A percentile compares a stretch with the other conserved stretches of the same genome.
These are phyloP conservation scores for Mamestra brassicae DNA, from an alignment of 2,888 invertebrate genomes.

Conservation along the genomic window DNA sequence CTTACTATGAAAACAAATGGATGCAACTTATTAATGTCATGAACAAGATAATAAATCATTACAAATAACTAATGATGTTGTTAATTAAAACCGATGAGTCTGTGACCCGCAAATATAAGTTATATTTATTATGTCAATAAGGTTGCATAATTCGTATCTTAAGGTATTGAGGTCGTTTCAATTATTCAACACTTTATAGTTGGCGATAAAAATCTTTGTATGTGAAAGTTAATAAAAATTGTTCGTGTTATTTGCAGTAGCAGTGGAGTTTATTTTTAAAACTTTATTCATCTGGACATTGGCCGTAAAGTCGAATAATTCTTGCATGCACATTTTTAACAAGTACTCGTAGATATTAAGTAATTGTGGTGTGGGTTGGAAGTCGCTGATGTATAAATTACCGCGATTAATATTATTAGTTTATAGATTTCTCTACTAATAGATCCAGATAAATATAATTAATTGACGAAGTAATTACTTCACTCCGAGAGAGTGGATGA, in stretches of 20 bases:
- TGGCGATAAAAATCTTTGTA: conserved; percentile 14
- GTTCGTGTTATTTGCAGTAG: background rate
- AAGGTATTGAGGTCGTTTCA: conserved; percentile 34
- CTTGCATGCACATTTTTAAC: background rate
- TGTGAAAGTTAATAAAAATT: conserved; percentile 37
- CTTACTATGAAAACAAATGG: background rate
- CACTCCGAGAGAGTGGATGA: background rate
- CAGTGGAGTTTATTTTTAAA: background rate
- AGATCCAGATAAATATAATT: background rate
- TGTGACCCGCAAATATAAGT: conserved; percentile 16
- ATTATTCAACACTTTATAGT: conserved; percentile 2
- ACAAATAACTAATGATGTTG: conserved; percentile 8
- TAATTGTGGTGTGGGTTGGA: background rate
- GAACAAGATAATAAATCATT: background rate
- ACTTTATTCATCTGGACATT: background rate
- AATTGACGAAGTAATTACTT: background rate
- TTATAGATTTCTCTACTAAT: background rate
- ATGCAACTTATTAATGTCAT: background rate
- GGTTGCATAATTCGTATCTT: conserved; percentile 23
- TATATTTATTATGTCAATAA: conserved; percentile 30
- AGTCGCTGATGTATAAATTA: background rate
- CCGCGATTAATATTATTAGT: background rate
- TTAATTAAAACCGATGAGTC: conserved; percentile 7
- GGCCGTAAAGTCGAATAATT: background rate
- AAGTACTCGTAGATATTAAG: too few relatives aligned